Percentiles rank a stretch among this genome's conserved stretches.
Evolutionary conservation across 2,113 vertebrate genomes (phyloP).

Genomic region (Bettongia penicillata): DNA sequence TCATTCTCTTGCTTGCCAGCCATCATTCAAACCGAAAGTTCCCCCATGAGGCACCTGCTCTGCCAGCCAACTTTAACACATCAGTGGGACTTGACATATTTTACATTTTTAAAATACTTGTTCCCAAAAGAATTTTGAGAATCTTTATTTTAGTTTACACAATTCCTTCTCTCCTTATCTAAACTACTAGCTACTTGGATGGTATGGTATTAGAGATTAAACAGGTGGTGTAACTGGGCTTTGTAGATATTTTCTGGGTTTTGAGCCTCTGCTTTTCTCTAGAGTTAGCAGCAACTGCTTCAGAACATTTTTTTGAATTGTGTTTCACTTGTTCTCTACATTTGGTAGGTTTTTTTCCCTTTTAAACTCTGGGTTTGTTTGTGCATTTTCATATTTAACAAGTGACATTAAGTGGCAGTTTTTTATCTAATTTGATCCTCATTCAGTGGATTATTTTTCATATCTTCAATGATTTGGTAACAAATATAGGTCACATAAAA

Average conservation of each 20-base stretch:
- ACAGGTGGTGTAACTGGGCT: not conserved
- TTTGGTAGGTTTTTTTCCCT: not conserved
- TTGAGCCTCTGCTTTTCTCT: not conserved
- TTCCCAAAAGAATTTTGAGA: conserved; percentile 5
- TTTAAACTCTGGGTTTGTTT: not conserved
- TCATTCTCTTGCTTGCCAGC: not conserved
- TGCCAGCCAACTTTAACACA: not conserved
- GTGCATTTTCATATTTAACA: not conserved
- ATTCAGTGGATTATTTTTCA: not conserved
- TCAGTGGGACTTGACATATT: not conserved
- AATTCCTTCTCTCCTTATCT: not conserved
- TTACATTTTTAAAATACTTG: not conserved
- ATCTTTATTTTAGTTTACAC: not conserved
- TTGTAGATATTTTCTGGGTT: not conserved
- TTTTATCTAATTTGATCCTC: not conserved
- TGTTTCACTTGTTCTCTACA: not conserved
- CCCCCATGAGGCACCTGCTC: not conserved
- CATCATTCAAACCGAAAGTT: not conserved
- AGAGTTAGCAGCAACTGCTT: not conserved
- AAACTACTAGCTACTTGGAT: not conserved
- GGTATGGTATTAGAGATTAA: not conserved
- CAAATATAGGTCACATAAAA: not conserved
- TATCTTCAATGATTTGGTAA: not conserved
- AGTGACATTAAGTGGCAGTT: not conserved
- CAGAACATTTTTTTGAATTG: not conserved